Base-by-base conservation (phyloP, 2,113 vertebrate genomes). In the Athene cunicularia region DNA sequence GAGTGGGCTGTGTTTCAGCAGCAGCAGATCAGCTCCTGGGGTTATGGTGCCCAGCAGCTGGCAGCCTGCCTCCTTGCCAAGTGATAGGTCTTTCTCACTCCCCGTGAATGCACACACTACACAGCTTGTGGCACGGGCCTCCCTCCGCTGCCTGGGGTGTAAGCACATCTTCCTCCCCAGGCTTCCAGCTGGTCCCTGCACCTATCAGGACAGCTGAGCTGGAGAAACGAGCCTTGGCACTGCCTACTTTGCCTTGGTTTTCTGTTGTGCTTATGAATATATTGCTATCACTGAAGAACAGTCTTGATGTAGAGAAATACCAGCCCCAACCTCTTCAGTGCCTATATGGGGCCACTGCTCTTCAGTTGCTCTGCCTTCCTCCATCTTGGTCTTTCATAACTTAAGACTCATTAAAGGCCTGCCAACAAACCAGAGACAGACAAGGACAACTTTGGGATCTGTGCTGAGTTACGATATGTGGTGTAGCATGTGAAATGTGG, bases 121-220 rank as follows among this genome's bases (percentile, higher is more conserved):
- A 30, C 23, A 45, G 45, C 37, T 26, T 33, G 60, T 20, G 37
- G n/a, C 37, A 52, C 16, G 21, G 19, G 30, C 11, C 26, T 68
- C 39, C 21, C 35, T 35, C 60, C 3, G 1, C 45, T 63, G 41
- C 55, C 11, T 2, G 1, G 11, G 10, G 1, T 18, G 5, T 21
- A 53, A 84, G 49, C 27, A 64, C 5, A 3, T 28, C 27, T 11
- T 52, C 19, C n/a, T 66, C 19, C 17, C 19, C 24, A 63, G 53
- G 41, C 7, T 56, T n/a, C 27, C 59, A 77, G 20, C 19, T 3
- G 1, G 45, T 55, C 27, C 45, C 27, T 49, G 21, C 21, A 16
- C 41, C 66, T 32, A 27, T 8, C 1, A 1, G 19, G 27, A 49
- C 8, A 14, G 22, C 47, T 37, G 22, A 70, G n/a, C 18, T 11